Evolutionary conservation across 2,888 invertebrate genomes (phyloP), one percentile per base, ranked within the genome.

Genomic region (Leptothorax acervorum): DNA sequence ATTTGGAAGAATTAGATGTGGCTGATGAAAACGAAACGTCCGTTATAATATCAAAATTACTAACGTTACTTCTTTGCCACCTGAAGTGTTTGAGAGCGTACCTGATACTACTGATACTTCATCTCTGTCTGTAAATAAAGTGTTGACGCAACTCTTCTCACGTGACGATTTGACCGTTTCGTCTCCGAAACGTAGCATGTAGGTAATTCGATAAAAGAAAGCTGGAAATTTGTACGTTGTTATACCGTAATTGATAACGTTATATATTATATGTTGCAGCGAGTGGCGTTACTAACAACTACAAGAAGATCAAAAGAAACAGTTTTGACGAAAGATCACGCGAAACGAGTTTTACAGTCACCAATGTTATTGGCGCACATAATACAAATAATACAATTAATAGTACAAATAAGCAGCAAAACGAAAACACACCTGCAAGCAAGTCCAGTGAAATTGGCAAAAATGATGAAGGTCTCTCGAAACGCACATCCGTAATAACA

Each of bases 1-100:
- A 57, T 23, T 42, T 23, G 3, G 8, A 35, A 2, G 45, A 60
- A 8, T 3, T 6, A 18, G 12, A 73, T 12, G 5, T 2, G 15
- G 1, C 4, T 3, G 8, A 70, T 28, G 18, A 11, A 68, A 28
- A 1, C 3, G 31, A 1, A 0, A 62, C 75, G 6, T 71, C 88
- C 1, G 15, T 90, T 18, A 88, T 92, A 90, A 91, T 68, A 91
- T 94, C 8, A 90, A 91, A 84, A 94, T 94, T 45, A 91, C 86
- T 8, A 92, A 93, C 28, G 92, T 94, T 3, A 90, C 92, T 12
- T 94, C 94, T 1, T 66, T 94, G 42, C 85, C 92, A 3, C 89
- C 89, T 0, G 92, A 93, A 74, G 90, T 88, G n/a, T 93, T 93
- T 65, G 90, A 88, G 2, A 89, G 35, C 15, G 88, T 82, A 3